Percentiles rank a stretch among this genome's conserved stretches.
Evolutionary conservation across 2,797 vertebrate genomes (phyloP).

Genomic region (Pterois miles): DNA sequence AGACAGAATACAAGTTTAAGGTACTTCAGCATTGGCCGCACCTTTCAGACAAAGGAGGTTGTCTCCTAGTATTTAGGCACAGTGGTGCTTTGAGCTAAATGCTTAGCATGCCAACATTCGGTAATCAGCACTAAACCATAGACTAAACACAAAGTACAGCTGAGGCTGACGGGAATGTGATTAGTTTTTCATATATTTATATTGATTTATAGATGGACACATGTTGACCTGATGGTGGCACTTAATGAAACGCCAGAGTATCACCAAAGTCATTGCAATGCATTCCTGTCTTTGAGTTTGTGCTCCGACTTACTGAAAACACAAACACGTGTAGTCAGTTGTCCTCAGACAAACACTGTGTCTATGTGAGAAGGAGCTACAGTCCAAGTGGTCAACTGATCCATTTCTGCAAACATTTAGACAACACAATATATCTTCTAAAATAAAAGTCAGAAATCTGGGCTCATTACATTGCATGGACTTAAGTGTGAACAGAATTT

Average conservation of each 20-base stretch:
- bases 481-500: not conserved
- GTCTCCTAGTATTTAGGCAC: not conserved
- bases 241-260: not conserved
- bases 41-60: too few species aligned
- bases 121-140: not conserved
- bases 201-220: not conserved
- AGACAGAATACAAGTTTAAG: too few species aligned
- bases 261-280: not conserved
- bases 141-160: not conserved
- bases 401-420: not conserved
- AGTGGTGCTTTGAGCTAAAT: not conserved
- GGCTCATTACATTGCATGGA: not conserved
- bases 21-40: too few species aligned
- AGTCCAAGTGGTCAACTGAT: not conserved
- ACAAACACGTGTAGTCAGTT: not conserved
- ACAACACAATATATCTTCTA: not conserved
- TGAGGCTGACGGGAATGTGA: not conserved
- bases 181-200: not conserved
- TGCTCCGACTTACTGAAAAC: not conserved
- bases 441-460: not conserved
- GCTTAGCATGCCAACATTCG: not conserved
- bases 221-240: not conserved
- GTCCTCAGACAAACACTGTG: not conserved
- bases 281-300: not conserved
- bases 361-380: not conserved